Percentiles rank a stretch among this genome's conserved stretches.
Conservation (phyloP, 2,113 vertebrate species). For the Oncorhynchus mykiss region DNA sequence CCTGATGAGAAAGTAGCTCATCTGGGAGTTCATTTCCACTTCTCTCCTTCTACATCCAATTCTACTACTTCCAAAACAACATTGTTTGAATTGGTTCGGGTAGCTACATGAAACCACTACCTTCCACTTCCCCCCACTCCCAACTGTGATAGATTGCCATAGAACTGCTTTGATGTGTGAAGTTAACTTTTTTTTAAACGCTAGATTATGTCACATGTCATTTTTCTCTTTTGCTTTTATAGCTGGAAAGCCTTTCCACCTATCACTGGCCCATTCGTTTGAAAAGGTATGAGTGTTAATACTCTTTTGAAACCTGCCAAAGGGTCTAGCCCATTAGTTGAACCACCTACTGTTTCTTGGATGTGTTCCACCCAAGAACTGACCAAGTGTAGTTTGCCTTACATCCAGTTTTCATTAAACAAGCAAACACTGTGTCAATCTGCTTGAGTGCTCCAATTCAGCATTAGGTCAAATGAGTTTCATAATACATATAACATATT, state of each 20-base stretch:
- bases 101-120: slow-evolving; percentile 23
- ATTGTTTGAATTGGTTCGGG: not conserved
- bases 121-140: not conserved
- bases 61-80: not conserved
- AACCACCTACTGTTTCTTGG: slow-evolving; percentile 50
- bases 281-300: slow-evolving; percentile 13
- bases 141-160: not conserved
- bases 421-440: slow-evolving; percentile 30
- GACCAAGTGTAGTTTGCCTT: slow-evolving; percentile 23
- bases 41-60: not conserved
- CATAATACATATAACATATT: slow-evolving; percentile 25
- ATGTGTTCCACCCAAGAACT: slow-evolving; percentile 27
- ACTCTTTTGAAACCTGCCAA: slow-evolving; percentile 35
- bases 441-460: slow-evolving; percentile 11
- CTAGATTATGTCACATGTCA: slow-evolving; percentile 48
- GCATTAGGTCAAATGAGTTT: slow-evolving; percentile 34
- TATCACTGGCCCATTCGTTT: slow-evolving; percentile 37
- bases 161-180: not conserved
- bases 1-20: too few relatives aligned
- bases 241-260: slow-evolving; percentile 50
- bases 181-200: not conserved
- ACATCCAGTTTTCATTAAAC: slow-evolving; percentile 21
- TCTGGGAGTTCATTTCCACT: too few relatives aligned
- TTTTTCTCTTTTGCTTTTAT: slow-evolving; percentile 57
- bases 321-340: slow-evolving; percentile 49